A percentile compares a stretch with the other conserved stretches of the same genome.
phyloP scores from a whole-genome alignment of 2,113 vertebrate genomes.

The Saimiri boliviensis region DNA sequence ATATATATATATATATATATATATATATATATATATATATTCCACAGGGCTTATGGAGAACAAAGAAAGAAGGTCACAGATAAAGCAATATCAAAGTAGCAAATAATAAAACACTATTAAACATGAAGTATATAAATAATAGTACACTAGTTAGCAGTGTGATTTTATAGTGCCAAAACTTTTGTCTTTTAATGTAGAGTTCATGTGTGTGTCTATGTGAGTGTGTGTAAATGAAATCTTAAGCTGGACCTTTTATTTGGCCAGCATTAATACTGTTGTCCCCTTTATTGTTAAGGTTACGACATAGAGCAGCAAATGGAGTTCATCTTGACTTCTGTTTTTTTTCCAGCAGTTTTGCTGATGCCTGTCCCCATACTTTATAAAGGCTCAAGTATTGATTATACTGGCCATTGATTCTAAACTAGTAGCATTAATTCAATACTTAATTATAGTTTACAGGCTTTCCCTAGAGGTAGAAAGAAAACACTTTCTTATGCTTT shows the following conservation, averaged over 20 bases:
- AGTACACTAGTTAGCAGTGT: not conserved
- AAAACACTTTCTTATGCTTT: not conserved
- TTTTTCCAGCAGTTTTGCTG: conserved; percentile 41
- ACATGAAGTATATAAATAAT: not conserved
- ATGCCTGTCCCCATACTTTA: not conserved
- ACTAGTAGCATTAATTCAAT: not conserved
- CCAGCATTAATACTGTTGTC: not conserved
- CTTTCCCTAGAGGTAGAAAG: not conserved
- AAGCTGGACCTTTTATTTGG: not conserved
- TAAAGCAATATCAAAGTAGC: not conserved
- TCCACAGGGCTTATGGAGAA: not conserved
- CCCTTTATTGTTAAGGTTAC: not conserved
- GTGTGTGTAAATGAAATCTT: not conserved
- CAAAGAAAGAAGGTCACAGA: not conserved
- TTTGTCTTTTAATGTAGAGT: not conserved
- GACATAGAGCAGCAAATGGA: not conserved
- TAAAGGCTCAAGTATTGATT: not conserved
- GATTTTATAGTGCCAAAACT: not conserved
- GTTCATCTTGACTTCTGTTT: not conserved
- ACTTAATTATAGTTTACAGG: conserved; percentile 30
- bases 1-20: not conserved
- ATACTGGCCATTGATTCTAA: not conserved
- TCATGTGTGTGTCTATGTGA: not conserved
- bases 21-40: not conserved
- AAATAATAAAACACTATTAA: not conserved